Base-by-base conservation (phyloP, 2,113 vertebrate genomes). In the Callorhinus ursinus region DNA sequence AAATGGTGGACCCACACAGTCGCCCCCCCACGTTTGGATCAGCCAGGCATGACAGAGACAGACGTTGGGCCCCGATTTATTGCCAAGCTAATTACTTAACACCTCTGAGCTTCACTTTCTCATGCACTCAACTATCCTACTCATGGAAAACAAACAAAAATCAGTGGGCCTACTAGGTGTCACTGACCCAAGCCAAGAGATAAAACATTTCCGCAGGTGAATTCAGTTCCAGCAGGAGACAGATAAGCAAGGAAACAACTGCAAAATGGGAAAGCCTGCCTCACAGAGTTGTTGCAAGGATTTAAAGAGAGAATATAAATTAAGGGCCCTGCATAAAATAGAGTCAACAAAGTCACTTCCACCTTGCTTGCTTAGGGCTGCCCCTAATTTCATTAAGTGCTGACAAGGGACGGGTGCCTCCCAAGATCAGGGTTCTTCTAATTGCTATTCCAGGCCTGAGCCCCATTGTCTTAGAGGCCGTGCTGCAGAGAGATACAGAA, bases 351-450 rank as follows among this genome's bases (percentile, higher is more conserved):
- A 33, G 63, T 80, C 72, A 31, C 71, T 76, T 87, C 33, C 39
- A 61, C 67, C 81, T 36, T 77, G 76, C 63, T 93, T 42, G 85
- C 39, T 63, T 83, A 46, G 71, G 24, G 81, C 39, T 82, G 53
- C 69, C 92, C 53, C 49, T 95, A 61, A 93, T 74, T 92, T 95
- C 92, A 85, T 4, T 46, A 93, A 95, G 46, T 53, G 88, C 76
- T 96, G 90, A 88, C 46, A 83, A 88, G 88, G 90, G 71, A 7
- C n/a, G 21, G 19, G 51, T 57, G 18, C 2, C 51, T 80, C 59
- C 76, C 72, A 91, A 90, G 84, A 71, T 53, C 55, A 36, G 59
- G 21, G 53, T 67, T 80, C 55, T 81, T 74, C 71, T 24, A 39
- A 24, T 22, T 71, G 85, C 81, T 81, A n/a, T 12, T 93, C 39